Evolutionary conservation across 2,113 vertebrate species (phyloP).

Genomic region (Alaudala cheleensis): DNA sequence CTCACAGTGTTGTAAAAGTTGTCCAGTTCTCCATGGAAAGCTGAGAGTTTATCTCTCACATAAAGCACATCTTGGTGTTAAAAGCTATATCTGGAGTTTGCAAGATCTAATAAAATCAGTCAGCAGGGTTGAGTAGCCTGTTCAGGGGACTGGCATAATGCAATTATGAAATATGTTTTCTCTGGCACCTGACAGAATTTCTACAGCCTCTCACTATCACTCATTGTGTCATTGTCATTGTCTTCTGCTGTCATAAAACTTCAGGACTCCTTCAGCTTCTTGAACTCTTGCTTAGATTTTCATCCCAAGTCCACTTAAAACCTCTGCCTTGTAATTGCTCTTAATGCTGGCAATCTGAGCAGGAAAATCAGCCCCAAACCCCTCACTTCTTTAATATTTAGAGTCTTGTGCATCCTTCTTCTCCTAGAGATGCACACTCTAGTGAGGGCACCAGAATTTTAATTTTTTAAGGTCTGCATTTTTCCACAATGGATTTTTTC

Average conservation of each 20-base stretch:
- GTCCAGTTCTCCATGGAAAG: background rate
- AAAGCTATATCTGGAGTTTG: background rate
- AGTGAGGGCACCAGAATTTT: background rate
- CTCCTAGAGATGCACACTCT: background rate
- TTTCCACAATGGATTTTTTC: background rate
- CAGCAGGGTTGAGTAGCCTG: background rate
- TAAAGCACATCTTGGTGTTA: background rate
- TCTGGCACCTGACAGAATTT: background rate
- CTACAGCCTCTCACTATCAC: background rate
- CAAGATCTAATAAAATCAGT: background rate
- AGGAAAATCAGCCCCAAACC: background rate
- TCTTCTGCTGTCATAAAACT: background rate
- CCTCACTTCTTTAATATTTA: background rate
- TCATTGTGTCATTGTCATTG: background rate
- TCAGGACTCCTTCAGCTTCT: background rate
- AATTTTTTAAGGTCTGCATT: background rate
- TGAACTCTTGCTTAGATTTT: background rate
- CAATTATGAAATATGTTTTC: rapidly evolving
- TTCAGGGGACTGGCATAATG: background rate
- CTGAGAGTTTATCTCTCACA: background rate
- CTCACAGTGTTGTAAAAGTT: background rate
- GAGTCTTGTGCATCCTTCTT: background rate
- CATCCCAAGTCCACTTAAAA: background rate
- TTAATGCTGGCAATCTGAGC: background rate
- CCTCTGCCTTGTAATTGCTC: background rate